Conservation (phyloP, 2,797 vertebrate genomes). For the Cyprinella venusta region DNA sequence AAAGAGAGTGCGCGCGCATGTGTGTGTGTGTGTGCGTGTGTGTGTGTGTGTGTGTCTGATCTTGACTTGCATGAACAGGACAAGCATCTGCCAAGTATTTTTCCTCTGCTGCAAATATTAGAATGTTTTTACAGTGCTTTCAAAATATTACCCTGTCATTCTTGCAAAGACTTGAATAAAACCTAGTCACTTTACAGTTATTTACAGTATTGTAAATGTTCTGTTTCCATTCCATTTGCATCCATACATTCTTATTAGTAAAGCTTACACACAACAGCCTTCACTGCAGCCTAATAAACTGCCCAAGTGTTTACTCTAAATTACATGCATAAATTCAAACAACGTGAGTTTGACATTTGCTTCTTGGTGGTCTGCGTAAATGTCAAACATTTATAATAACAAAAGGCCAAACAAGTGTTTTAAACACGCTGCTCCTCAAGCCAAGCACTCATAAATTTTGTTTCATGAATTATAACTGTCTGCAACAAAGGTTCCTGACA, state of each 20-base stretch:
- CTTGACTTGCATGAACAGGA: slow-evolving; percentile 9
- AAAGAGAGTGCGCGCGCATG: neutral
- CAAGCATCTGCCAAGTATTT: slow-evolving; percentile 33
- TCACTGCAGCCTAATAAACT: slow-evolving; percentile 13
- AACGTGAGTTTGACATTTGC: slow-evolving; percentile 29
- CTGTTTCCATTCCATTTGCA: neutral
- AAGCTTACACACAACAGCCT: neutral
- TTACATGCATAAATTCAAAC: slow-evolving; percentile 42
- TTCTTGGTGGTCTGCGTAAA: slow-evolving; percentile 39
- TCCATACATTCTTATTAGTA: neutral
- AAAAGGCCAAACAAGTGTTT: slow-evolving; percentile 20
- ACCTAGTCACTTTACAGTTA: neutral
- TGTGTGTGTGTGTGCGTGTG: neutral
- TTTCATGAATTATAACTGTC: slow-evolving; percentile 12
- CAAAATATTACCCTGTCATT: neutral
- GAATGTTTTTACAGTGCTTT: slow-evolving; percentile 1
- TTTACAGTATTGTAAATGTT: neutral
- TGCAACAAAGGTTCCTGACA: neutral
- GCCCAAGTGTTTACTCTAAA: slow-evolving; percentile 19
- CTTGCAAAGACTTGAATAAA: neutral
- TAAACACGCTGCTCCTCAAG: slow-evolving; percentile 7
- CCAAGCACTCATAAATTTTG: slow-evolving; percentile 13
- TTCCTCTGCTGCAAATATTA: slow-evolving; percentile 2
- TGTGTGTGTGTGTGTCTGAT: neutral
- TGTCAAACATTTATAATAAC: slow-evolving; percentile 36